These are phyloP conservation scores for Cataglyphis hispanica DNA, from an alignment of 1,140 invertebrate genomes.

Conservation along the genomic window DNA sequence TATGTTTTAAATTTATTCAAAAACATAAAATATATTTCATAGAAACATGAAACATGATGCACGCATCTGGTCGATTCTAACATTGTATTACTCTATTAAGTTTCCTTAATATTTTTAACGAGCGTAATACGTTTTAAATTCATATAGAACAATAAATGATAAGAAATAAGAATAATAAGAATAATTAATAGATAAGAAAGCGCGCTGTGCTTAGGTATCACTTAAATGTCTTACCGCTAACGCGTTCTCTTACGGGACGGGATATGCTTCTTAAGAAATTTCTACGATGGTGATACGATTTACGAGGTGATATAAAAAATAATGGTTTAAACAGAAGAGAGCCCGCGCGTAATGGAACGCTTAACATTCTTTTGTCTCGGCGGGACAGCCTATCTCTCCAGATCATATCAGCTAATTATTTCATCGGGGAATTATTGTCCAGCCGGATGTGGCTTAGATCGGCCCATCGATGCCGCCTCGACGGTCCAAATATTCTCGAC, in stretches of 20 bases:
- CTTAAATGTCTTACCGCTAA: slow-evolving; percentile 16
- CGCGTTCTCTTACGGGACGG: background rate
- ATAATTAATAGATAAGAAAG: slow-evolving; percentile 46
- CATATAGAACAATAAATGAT: slow-evolving; percentile 19
- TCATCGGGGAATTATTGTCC: slow-evolving; percentile 72
- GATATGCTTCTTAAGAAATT: slow-evolving; percentile 61
- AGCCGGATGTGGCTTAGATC: background rate
- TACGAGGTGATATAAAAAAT: slow-evolving; percentile 69
- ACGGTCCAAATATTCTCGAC: slow-evolving; percentile 65
- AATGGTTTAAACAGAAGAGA: slow-evolving; percentile 70
- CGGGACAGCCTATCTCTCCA: slow-evolving; percentile 70
- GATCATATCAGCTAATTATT: slow-evolving; percentile 78
- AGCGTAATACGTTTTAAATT: background rate
- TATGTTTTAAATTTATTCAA: too few species aligned
- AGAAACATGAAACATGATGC: too few species aligned
- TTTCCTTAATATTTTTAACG: background rate
- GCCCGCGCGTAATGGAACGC: slow-evolving; percentile 66
- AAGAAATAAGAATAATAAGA: too few species aligned
- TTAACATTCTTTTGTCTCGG: slow-evolving; percentile 76
- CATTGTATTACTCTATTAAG: background rate
- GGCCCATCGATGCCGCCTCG: background rate
- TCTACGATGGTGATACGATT: slow-evolving; percentile 60
- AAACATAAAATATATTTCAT: background rate
- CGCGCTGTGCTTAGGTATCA: background rate
- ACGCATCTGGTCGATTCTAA: background rate